Percentiles rank a stretch among this genome's conserved stretches.
phyloP scores from a whole-genome alignment of 2,113 vertebrate genomes.

The Phrynosoma blainvillii region DNA sequence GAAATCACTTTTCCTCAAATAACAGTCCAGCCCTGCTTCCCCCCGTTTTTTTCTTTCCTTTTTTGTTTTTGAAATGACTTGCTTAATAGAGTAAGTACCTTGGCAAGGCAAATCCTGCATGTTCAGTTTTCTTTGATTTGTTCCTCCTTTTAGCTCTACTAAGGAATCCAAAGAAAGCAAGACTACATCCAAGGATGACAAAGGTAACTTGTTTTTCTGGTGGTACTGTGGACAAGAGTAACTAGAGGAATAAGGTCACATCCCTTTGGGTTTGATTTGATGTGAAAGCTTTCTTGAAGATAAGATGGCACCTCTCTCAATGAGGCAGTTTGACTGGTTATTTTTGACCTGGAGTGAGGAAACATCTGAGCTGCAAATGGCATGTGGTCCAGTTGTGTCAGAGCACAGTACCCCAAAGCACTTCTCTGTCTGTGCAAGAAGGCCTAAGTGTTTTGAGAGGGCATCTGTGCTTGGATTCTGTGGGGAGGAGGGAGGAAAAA shows the following conservation, averaged over 20 bases:
- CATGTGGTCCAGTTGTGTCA: background rate
- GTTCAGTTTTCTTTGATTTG: conserved; percentile 85
- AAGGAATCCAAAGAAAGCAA: conserved; percentile 96
- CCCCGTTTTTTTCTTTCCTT: conserved; percentile 77
- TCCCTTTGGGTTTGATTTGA: too few species aligned
- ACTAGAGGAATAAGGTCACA: background rate
- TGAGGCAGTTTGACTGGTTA: too few species aligned
- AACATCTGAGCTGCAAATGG: too few species aligned
- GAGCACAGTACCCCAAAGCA: too few species aligned
- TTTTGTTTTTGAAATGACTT: conserved; percentile 69
- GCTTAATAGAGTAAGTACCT: conserved; percentile 67
- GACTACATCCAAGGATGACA: conserved; percentile 90
- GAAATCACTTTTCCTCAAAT: conserved; percentile 86
- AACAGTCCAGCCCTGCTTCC: conserved; percentile 77
- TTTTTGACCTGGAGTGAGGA: background rate
- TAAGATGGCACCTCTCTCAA: background rate
- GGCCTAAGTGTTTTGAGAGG: background rate
- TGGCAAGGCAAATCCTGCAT: conserved; percentile 60
- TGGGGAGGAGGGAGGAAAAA: background rate
- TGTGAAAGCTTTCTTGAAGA: background rate
- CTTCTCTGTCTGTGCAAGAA: background rate
- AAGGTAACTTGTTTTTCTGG: conserved; percentile 79
- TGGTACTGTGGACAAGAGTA: background rate
- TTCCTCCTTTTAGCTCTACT: conserved; percentile 91
- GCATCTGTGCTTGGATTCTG: background rate